These are phyloP conservation scores for Megamerina dolium DNA, from an alignment of 2,888 invertebrate species.

Conservation along the genomic window DNA sequence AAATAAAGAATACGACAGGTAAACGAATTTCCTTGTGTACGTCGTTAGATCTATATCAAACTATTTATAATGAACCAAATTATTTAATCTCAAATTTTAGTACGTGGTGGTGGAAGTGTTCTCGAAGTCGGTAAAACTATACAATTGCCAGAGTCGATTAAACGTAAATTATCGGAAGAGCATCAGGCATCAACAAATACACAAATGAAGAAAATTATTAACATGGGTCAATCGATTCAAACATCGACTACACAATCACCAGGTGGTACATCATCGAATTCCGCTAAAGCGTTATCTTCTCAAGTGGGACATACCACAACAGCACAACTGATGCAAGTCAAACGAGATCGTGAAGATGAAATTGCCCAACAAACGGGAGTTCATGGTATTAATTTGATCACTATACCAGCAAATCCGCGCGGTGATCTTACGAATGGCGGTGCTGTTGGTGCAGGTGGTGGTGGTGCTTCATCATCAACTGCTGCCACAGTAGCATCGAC, in stretches of 20 bases:
- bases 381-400: slow-evolving; percentile 40
- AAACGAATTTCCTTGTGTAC: too few relatives aligned
- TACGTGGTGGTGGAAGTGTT: slow-evolving; percentile 17
- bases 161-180: slow-evolving; percentile 39
- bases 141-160: slow-evolving; percentile 37
- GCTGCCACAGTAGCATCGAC: slow-evolving; percentile 36
- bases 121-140: slow-evolving; percentile 33
- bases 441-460: slow-evolving; percentile 12
- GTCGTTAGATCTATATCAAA: too few relatives aligned
- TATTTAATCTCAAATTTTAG: slow-evolving; percentile 5
- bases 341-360: slow-evolving; percentile 36
- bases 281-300: slow-evolving; percentile 10
- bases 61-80: too few relatives aligned
- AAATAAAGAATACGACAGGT: too few relatives aligned
- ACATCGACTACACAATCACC: slow-evolving; percentile 13
- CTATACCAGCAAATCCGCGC: slow-evolving; percentile 34
- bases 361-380: too few relatives aligned
- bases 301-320: slow-evolving; percentile 29
- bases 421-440: slow-evolving; percentile 26
- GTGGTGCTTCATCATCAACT: slow-evolving; percentile 28
- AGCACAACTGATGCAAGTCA: slow-evolving; percentile 33
- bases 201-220: slow-evolving; percentile 15
- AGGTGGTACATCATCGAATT: slow-evolving; percentile 10
- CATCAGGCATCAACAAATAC: slow-evolving; percentile 6
- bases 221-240: slow-evolving; percentile 13